phyloP scores from a whole-genome alignment of 2,888 invertebrate species.

The Tenthredo distinguenda region DNA sequence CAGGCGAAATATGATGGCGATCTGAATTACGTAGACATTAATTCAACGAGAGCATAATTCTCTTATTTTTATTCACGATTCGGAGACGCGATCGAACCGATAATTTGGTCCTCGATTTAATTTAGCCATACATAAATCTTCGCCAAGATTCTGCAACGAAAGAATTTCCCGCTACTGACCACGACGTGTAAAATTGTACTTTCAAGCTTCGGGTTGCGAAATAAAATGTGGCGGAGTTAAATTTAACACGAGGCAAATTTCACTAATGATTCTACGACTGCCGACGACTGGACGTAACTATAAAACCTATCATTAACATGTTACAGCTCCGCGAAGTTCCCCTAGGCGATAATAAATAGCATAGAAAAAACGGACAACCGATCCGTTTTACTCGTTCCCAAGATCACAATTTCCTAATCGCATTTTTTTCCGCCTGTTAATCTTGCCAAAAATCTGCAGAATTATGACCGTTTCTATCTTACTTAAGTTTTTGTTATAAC shows the following conservation, averaged over 20 bases:
- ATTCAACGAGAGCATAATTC: not conserved
- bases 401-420: conserved; percentile 21
- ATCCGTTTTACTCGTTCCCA: conserved; percentile 6
- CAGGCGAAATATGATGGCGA: not conserved
- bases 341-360: conserved; percentile 7
- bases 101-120: not conserved
- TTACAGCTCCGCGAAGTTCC: conserved; percentile 13
- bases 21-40: not conserved
- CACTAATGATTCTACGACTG: conserved; percentile 23
- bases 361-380: conserved; percentile 6
- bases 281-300: conserved; percentile 19
- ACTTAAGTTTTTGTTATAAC: not conserved
- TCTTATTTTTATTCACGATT: not conserved
- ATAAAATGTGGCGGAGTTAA: not conserved
- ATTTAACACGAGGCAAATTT: conserved; percentile 22
- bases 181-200: conserved; percentile 4
- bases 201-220: conserved; percentile 16
- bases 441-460: not conserved
- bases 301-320: conserved; percentile 37
- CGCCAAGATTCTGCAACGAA: not conserved
- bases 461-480: not conserved
- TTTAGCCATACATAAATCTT: not conserved
- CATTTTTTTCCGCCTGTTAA: not conserved
- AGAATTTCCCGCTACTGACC: not conserved
- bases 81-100: not conserved